Base-by-base conservation (phyloP, 2,888 invertebrate genomes). In the Hypolimnas misippus region DNA sequence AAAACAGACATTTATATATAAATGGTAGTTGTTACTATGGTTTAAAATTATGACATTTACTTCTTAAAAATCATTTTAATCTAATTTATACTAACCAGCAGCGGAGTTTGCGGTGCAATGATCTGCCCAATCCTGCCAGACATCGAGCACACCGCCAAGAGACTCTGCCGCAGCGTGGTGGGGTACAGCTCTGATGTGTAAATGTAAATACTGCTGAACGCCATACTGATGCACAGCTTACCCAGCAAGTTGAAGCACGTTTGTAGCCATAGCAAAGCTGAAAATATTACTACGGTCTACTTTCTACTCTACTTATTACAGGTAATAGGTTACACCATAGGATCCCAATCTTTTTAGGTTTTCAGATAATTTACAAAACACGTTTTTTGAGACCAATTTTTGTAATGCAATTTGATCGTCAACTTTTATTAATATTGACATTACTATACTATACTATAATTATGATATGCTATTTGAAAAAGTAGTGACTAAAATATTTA, bases 171-270 rank as follows among this genome's bases (percentile, higher is more conserved):
- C 52, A 94, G 83, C 33, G 87, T 87, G 6, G 95, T 95, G 0
- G 95, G 95, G 81, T 95, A 95, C 81, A 95, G 87, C 87, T 95
- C 95, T 40, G 94, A 93, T 0, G 95, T 94, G 79, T 94, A 91
- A 70, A 91, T 89, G 78, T 91, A 91, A 70, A 89, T 83, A 74
- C 87, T 87, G 74, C 87, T 89, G 76, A 91, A 91, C 12, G 84
- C 84, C 89, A 89, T 89, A 70, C 90, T 90, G 77, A 91, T 90
- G 70, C 81, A 80, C 63, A 90, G 74, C 79, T 91, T 91, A n/a
- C 88, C 89, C 69, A 89, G 50, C 75, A 95, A 79, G 75, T 83
- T 87, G 35, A 90, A 76, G 0, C 93, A 93, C 35, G 93, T 87
- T 62, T 88, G 76, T 63, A 94, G 76, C 89, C 89, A 93, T 7